Base-by-base conservation (phyloP, 2,113 vertebrate species). In the Trinectes maculatus region DNA sequence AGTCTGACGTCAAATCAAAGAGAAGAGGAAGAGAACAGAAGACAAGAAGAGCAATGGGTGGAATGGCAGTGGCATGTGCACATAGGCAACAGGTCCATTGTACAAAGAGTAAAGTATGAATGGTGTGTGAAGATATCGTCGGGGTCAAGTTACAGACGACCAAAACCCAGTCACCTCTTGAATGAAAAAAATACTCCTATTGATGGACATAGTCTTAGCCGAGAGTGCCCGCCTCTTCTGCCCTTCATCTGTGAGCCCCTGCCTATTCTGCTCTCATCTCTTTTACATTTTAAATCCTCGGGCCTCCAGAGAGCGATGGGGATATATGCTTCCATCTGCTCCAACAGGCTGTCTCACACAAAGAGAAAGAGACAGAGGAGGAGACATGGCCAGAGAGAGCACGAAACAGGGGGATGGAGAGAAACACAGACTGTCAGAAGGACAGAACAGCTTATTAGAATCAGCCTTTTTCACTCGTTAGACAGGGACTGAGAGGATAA, bases 301-400 rank as follows among this genome's bases (percentile, higher is more conserved):
- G 55, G 73, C 81, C 89, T 88, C 86, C 26, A 11, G 85, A 91
- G 86, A 84, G 74, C 40, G 10, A 80, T 79, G 82, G 76, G 85
- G 88, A 91, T 91, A 89, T 89, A 89, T 82, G 84, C 81, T 80
- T 88, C 91, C 88, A 91, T 92, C 90, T 91, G 90, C 85, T 89
- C 54, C 84, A 60, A 36, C 87, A 90, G 89, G 80, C 87, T 80
- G 83, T 83, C 83, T 77, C 61, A 88, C 81, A 84, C 57, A 47
- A 49, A 58, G 53, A 67, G 58, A 62, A 66, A 75, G 66, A 79
- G 77, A 83, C 47, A 47, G 67, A 73, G 74, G 57, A 40, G 57
- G 56, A 63, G 57, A 64, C 58, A 31, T 71, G 79, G 54, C 24
- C 51, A 58, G 48, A 5, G 67, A 73, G 63, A 34, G 63, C 42